A percentile compares a stretch with the other conserved stretches of the same genome.
These are phyloP conservation scores for Noctua janthe DNA, from an alignment of 2,888 invertebrate species.

Conservation along the genomic window DNA sequence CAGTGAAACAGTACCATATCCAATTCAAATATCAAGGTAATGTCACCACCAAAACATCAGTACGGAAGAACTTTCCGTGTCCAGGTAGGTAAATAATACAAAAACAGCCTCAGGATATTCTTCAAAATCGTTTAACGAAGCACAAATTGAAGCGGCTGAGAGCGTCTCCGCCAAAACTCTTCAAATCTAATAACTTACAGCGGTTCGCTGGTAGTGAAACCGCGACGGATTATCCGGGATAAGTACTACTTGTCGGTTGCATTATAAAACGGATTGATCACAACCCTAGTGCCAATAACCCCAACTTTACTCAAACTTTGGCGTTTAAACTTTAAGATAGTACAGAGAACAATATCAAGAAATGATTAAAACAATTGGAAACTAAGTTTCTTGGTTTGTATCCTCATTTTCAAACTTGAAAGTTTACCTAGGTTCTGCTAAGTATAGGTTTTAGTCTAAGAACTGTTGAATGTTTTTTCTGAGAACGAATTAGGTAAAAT, in stretches of 20 bases:
- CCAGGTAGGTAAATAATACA: not conserved
- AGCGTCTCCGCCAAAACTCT: constrained; percentile 76
- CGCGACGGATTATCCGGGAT: constrained; percentile 66
- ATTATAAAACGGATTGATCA: constrained; percentile 67
- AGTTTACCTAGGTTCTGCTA: not conserved
- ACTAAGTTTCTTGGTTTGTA: constrained; percentile 26
- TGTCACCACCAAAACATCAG: not conserved
- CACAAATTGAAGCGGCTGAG: constrained; percentile 74
- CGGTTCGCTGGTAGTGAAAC: constrained; percentile 60
- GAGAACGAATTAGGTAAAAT: not conserved
- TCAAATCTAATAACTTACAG: constrained; percentile 78
- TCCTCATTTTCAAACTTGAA: constrained; percentile 18
- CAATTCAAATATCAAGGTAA: not conserved
- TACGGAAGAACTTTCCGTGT: not conserved
- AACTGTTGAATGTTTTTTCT: not conserved
- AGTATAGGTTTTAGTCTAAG: not conserved
- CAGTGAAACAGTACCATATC: not conserved
- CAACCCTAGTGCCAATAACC: constrained; percentile 33
- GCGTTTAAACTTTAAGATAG: constrained; percentile 40
- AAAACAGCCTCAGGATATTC: constrained; percentile 25
- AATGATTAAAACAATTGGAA: constrained; percentile 37
- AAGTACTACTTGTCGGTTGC: constrained; percentile 72
- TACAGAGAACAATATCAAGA: constrained; percentile 41
- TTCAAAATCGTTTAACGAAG: constrained; percentile 69
- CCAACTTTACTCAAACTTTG: constrained; percentile 26